These are phyloP conservation scores for Heterodera schachtii DNA, from an alignment of 1,140 invertebrate genomes.

Conservation along the genomic window DNA sequence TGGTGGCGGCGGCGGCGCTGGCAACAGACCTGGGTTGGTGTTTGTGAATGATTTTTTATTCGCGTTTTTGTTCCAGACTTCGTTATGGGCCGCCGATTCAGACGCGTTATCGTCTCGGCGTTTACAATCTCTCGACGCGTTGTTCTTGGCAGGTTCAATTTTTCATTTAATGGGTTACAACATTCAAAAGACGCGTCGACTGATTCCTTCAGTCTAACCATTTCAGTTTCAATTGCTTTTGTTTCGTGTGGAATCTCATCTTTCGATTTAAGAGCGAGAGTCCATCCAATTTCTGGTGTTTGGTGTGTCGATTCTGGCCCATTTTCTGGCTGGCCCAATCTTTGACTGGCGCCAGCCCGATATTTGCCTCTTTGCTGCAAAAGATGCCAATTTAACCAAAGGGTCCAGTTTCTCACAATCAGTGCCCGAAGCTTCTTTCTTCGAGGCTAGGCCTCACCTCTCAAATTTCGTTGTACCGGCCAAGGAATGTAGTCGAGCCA, in stretches of 20 bases:
- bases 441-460: background rate
- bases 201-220: too few species aligned
- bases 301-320: constrained; percentile 11
- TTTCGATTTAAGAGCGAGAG: constrained; percentile 8
- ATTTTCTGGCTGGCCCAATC: constrained; percentile 9
- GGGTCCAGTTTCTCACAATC: background rate
- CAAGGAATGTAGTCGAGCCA: constrained; percentile 2
- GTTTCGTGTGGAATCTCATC: background rate
- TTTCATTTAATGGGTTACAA: background rate
- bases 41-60: background rate
- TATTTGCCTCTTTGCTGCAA: constrained; percentile 4
- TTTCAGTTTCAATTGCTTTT: too few species aligned
- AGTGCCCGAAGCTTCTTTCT: background rate
- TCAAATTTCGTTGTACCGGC: background rate
- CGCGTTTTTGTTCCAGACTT: constrained; percentile 41
- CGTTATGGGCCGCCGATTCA: constrained; percentile 95
- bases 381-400: constrained; percentile 7
- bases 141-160: constrained; percentile 95
- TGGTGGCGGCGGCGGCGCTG: constrained; percentile 15
- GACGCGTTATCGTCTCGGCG: constrained; percentile 91
- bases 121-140: constrained; percentile 96
- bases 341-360: constrained; percentile 14
- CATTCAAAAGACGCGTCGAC: background rate
- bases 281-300: constrained; percentile 15
- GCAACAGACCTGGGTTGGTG: background rate